Base-by-base conservation (phyloP, 2,797 vertebrate genomes). In the Percopsis omiscomaycus region DNA sequence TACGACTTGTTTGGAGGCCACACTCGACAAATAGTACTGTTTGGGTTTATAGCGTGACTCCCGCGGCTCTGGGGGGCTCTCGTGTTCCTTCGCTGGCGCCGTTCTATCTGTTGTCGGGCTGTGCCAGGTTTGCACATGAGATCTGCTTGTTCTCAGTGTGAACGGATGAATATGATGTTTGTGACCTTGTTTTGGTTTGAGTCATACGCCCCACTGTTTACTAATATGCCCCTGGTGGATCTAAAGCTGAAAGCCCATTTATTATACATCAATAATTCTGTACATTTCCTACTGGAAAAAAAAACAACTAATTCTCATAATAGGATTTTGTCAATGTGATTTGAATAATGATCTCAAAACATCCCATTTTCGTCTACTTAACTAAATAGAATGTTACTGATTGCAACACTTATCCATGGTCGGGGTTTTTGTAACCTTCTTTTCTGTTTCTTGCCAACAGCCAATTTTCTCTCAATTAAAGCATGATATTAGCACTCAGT, bases 321-420 rank as follows among this genome's bases (percentile, higher is more conserved):
- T 92, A 92, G 92, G 91, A 92, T 93, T 93, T 90, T 86, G 91
- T 90, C 90, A 92, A 92, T 92, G 90, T 91, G 89, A 93, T 94
- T 92, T 92, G 87, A 91, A 92, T 94, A 93, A 94, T 93, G 91
- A 92, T 93, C 90, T 93, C 91, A 93, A 93, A 93, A 93, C 92
- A 91, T 93, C 90, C 89, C 87, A 92, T 93, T 93, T 92, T 91
- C 89, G 90, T 89, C 89, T 89, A 93, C 91, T 94, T 93, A 93
- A 90, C 86, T 86, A 90, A 92, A 92, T 91, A 92, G 88, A 93
- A 93, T 94, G 90, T 92, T 91, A 90, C 91, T 93, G 91, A 94
- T 94, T 94, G 89, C 88, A 89, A 90, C 84, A 92, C 89, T 93
- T 94, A 93, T 93, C 88, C 92, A 91, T 91, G 91, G 91, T 92